Evolutionary conservation across 1,140 invertebrate genomes (phyloP).

Genomic region (Tetragonula clypearis): DNA sequence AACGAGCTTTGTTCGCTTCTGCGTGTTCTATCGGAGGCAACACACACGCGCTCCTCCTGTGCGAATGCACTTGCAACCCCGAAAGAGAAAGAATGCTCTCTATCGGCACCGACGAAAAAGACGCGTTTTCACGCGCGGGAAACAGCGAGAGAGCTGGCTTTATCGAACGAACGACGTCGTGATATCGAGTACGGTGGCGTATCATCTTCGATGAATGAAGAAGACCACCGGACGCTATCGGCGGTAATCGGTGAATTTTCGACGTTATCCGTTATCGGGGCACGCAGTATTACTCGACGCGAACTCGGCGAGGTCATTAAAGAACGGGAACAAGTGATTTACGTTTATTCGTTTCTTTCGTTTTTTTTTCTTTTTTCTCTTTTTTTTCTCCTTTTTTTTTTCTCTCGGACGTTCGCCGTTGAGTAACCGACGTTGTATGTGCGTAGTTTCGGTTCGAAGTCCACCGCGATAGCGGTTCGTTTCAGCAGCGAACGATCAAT

Average conservation of each 20-base stretch:
- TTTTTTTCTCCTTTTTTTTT: neutral
- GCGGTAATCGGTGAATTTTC: neutral
- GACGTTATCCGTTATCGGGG: neutral
- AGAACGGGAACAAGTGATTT: conserved; percentile 16
- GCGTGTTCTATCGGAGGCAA: conserved; percentile 38
- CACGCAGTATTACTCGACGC: neutral
- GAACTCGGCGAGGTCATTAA: too few species aligned
- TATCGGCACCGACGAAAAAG: conserved; percentile 17
- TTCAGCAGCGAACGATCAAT: conserved; percentile 46
- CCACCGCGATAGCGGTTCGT: conserved; percentile 50
- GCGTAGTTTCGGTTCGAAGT: conserved; percentile 46
- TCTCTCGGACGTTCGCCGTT: neutral
- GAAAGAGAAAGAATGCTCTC: conserved; percentile 19
- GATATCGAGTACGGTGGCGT: neutral
- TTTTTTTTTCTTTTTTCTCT: neutral
- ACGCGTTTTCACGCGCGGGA: neutral
- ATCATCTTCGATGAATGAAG: conserved; percentile 28
- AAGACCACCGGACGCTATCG: neutral
- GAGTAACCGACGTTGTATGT: conserved; percentile 8
- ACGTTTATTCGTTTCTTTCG: neutral
- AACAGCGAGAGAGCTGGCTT: neutral
- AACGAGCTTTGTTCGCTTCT: conserved; percentile 52
- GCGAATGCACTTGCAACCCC: conserved; percentile 45
- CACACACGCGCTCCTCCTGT: conserved; percentile 20
- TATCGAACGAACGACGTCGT: neutral